Conservation (phyloP, 2,797 vertebrate species). For the Characodon lateralis region DNA sequence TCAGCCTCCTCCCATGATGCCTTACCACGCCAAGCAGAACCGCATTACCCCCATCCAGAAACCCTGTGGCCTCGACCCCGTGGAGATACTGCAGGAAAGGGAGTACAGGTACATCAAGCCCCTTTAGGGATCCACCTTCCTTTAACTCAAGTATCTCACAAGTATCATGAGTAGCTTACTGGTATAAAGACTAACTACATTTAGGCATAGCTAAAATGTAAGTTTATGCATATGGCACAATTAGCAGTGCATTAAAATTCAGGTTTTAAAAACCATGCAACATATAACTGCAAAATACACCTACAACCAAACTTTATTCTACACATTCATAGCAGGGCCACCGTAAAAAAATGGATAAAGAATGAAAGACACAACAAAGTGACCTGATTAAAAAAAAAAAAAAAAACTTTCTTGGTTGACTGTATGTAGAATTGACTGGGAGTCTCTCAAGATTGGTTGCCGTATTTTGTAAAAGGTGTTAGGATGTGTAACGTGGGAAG, state of each 20-base stretch:
- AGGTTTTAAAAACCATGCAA: too few relatives aligned
- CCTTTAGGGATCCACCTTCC: neutral
- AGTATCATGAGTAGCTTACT: neutral
- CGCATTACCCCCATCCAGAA: slow-evolving; percentile 96
- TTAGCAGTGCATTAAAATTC: too few relatives aligned
- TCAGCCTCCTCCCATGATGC: slow-evolving; percentile 90
- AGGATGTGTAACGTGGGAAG: neutral
- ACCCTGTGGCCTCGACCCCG: slow-evolving; percentile 92
- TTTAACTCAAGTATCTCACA: neutral
- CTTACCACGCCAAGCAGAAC: slow-evolving; percentile 92
- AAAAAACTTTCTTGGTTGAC: neutral
- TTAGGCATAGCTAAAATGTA: neutral
- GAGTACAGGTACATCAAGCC: slow-evolving; percentile 86
- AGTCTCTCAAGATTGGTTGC: slow-evolving; percentile 2
- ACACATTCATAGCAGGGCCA: neutral
- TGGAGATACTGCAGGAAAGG: slow-evolving; percentile 94
- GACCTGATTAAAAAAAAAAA: neutral
- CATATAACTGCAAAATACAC: neutral
- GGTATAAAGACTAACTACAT: neutral
- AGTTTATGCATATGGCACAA: too few relatives aligned
- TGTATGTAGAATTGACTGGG: neutral
- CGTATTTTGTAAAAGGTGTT: neutral
- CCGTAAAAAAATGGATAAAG: too few relatives aligned
- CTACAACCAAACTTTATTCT: neutral
- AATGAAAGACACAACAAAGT: neutral